Base-by-base conservation (phyloP, 2,888 invertebrate genomes). In the Schizaphis graminum region DNA sequence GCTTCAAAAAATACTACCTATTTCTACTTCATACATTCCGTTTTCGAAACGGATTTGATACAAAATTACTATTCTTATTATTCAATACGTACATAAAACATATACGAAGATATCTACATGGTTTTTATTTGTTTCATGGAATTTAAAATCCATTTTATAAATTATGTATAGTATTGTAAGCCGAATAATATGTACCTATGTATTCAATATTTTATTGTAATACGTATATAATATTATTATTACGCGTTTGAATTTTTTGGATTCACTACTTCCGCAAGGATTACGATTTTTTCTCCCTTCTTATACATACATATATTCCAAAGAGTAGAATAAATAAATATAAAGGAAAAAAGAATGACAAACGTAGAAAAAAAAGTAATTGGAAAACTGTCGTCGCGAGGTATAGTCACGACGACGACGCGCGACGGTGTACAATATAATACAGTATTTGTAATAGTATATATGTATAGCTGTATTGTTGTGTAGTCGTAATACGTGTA, bases 331-430 rank as follows among this genome's bases (percentile, higher is more conserved):
- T 53, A n/a, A 67, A 67, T 85, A 44, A 35, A 35, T 77, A 77
- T 77, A 77, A 77, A 77, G 77, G 77, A 77, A 35, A 77, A 77
- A 35, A 77, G 77, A 77, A 77, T 77, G 77, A 86, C 86, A 61
- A 67, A 53, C 86, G 92, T 13, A 41, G 24, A 53, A 47, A 56
- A 89, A 93, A 93, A 89, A 89, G 44, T 93, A 93, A 93, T 93
- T 93, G 93, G 93, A 93, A 93, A 93, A 93, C 93, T 89, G 93
- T 90, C 89, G 93, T 84, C 93, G 89, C 21, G 84, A 41, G 16
- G 77, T 41, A 77, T 35, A 77, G 77, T 77, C 77, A 77, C 77
- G 35, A 77, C 35, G 53, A 35, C n/a, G 44, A 28, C 26, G 56
- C 57, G 11, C 89, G 11, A 61, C 89, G 44, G 28, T 53, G 77